phyloP scores from a whole-genome alignment of 2,113 vertebrate species.

The Burhinus bistriatus region DNA sequence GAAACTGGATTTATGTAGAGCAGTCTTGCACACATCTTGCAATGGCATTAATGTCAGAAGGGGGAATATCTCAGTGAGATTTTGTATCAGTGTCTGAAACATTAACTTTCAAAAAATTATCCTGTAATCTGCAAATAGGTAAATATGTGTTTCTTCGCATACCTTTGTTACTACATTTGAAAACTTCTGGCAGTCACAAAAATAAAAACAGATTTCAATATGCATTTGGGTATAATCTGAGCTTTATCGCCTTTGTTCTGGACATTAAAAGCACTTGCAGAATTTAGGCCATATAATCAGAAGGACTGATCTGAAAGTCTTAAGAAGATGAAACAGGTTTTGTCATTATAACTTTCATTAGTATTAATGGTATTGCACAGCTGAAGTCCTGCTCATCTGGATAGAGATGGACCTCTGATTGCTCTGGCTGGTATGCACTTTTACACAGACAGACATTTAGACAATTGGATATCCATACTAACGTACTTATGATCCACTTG shows the following conservation, averaged over 20 bases:
- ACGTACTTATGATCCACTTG: background rate
- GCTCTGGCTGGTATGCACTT: background rate
- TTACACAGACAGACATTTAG: background rate
- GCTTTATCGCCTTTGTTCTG: background rate
- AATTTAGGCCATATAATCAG: constrained; percentile 9
- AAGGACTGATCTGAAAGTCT: background rate
- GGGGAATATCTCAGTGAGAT: background rate
- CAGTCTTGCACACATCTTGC: background rate
- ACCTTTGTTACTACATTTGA: background rate
- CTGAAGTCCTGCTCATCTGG: background rate
- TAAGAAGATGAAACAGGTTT: constrained; percentile 14
- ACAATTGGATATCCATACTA: background rate
- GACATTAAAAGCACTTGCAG: background rate
- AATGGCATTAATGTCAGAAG: background rate
- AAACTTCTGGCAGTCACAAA: background rate
- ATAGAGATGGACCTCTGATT: background rate
- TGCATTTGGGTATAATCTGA: background rate
- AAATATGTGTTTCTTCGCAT: background rate
- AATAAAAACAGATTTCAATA: background rate
- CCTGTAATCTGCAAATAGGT: background rate
- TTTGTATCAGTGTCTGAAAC: background rate
- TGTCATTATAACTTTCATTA: constrained; percentile 6
- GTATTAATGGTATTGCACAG: background rate
- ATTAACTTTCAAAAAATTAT: background rate
- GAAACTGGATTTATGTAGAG: background rate